phyloP scores from a whole-genome alignment of 1,140 invertebrate genomes.

The Platyscapa corneri region DNA sequence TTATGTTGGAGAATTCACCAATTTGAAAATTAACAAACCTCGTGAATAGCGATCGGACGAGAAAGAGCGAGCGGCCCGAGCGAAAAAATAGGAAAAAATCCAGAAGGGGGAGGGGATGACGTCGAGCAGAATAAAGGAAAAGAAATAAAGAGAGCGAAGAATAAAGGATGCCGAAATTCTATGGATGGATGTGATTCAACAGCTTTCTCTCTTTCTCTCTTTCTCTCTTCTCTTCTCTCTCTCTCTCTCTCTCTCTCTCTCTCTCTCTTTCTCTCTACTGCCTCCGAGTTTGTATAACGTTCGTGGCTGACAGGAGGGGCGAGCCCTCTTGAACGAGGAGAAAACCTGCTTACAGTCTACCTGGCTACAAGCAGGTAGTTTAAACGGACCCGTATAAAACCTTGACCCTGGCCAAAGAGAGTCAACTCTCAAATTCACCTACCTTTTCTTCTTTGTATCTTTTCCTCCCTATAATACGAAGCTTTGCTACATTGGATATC shows the following conservation, averaged over 20 bases:
- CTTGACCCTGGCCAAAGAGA: constrained; percentile 64
- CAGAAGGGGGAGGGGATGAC: background rate
- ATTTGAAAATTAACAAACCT: constrained; percentile 36
- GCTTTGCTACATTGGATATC: too few species aligned
- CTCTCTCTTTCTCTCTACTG: background rate
- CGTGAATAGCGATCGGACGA: background rate
- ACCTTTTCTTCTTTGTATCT: constrained; percentile 1
- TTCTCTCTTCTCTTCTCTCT: background rate
- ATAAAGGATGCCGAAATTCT: constrained; percentile 33
- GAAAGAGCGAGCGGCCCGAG: background rate
- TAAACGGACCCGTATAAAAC: constrained; percentile 54
- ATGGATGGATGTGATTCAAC: constrained; percentile 34
- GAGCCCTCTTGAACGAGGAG: constrained; percentile 33
- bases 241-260: background rate
- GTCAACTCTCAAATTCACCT: constrained; percentile 54
- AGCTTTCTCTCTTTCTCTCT: background rate
- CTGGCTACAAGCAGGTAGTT: constrained; percentile 53
- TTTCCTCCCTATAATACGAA: too few species aligned
- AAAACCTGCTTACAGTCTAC: constrained; percentile 27
- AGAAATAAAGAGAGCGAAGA: constrained; percentile 3
- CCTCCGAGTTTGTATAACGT: background rate
- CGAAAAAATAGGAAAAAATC: background rate
- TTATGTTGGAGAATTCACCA: background rate
- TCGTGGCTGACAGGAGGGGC: background rate
- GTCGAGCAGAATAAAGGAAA: constrained; percentile 3